phyloP scores from a whole-genome alignment of 2,888 invertebrate species.

The Aporophyla lueneburgensis region DNA sequence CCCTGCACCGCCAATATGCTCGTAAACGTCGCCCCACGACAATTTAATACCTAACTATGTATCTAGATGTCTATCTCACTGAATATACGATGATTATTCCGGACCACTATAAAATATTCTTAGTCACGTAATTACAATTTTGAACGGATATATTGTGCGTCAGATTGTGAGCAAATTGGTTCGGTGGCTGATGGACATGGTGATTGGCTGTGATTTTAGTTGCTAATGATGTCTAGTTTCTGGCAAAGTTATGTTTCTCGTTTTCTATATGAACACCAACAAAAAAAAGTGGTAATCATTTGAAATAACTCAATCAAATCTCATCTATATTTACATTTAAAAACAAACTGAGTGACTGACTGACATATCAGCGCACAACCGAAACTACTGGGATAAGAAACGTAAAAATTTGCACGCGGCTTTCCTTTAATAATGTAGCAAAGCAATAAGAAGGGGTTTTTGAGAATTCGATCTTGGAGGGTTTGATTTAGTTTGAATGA shows the following conservation, averaged over 20 bases:
- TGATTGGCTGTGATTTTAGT: slow-evolving; percentile 28
- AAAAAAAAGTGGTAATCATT: background rate
- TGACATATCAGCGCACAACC: no score
- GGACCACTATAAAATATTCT: slow-evolving; percentile 67
- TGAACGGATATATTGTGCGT: slow-evolving; percentile 52
- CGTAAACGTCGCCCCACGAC: slow-evolving; percentile 85
- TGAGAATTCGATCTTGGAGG: no score
- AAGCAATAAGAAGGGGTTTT: no score
- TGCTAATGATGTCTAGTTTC: slow-evolving; percentile 4
- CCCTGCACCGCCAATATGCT: slow-evolving; percentile 89
- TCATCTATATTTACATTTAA: no score
- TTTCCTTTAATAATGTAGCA: no score
- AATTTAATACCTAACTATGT: slow-evolving; percentile 88
- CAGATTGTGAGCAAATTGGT: slow-evolving; percentile 53
- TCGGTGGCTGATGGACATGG: slow-evolving; percentile 36
- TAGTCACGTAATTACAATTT: slow-evolving; percentile 65
- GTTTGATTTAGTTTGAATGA: no score
- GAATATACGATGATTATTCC: slow-evolving; percentile 68
- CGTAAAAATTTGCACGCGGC: no score
- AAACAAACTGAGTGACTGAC: no score
- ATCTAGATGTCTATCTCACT: slow-evolving; percentile 83
- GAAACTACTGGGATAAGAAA: no score
- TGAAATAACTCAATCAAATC: no score
- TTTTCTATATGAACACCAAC: background rate
- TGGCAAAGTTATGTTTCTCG: background rate